phyloP scores from a whole-genome alignment of 2,888 invertebrate genomes.

The Anodontia alba region DNA sequence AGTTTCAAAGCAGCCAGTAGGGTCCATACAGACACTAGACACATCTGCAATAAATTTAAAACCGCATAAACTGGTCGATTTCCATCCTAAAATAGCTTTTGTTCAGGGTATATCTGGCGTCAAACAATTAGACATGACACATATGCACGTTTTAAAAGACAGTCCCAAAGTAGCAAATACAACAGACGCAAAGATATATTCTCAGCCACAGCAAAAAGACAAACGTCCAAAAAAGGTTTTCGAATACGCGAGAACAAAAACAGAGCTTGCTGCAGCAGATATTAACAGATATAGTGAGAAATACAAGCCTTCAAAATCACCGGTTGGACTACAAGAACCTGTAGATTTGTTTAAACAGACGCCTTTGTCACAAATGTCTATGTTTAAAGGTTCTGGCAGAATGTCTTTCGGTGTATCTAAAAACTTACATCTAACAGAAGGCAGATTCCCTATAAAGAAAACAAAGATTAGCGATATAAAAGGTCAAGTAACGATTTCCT shows the following conservation, averaged over 20 bases:
- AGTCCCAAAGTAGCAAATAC: too few relatives aligned
- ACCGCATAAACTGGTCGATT: too few relatives aligned
- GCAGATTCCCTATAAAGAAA: too few relatives aligned
- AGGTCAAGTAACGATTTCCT: too few relatives aligned
- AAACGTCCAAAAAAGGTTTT: not conserved
- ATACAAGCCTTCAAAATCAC: not conserved
- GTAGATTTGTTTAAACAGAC: not conserved
- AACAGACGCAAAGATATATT: too few relatives aligned
- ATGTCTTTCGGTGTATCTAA: not conserved
- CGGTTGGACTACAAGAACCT: not conserved
- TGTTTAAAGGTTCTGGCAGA: not conserved
- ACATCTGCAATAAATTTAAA: too few relatives aligned
- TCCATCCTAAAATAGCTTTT: constrained; percentile 7
- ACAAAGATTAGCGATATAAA: too few relatives aligned
- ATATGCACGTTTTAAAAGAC: too few relatives aligned
- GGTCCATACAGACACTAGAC: too few relatives aligned
- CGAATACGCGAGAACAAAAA: not conserved
- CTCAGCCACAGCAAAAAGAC: not conserved
- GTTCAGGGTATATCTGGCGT: not conserved
- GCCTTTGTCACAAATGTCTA: not conserved
- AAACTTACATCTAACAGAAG: too few relatives aligned
- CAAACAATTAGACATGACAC: not conserved
- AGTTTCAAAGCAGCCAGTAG: too few relatives aligned
- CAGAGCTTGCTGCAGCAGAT: not conserved
- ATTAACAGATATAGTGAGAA: not conserved